Evolutionary conservation across 2,113 vertebrate species (phyloP).

Genomic region (Microcebus lehilahytsara): DNA sequence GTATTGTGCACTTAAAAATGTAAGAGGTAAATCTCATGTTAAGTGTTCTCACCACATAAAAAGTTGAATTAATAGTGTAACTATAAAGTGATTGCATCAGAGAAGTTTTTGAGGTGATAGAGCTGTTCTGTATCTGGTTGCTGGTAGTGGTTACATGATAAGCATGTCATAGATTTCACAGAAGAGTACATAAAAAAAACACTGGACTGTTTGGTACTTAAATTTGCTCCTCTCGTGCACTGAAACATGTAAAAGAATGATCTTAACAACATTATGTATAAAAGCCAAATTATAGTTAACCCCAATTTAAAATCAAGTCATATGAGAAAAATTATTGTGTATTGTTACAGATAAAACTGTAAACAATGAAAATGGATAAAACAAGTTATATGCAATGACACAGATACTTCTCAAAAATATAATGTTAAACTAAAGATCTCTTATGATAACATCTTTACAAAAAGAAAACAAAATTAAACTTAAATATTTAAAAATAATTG

Average conservation of each 20-base stretch:
- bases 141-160: not conserved
- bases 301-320: conserved; percentile 28
- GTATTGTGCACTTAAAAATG: not conserved
- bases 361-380: conserved; percentile 15
- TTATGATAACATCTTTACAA: not conserved
- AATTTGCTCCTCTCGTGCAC: not conserved
- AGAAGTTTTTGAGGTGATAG: not conserved
- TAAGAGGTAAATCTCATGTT: not conserved
- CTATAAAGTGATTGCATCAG: not conserved
- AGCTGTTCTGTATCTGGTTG: not conserved
- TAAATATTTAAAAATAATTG: conserved; percentile 32
- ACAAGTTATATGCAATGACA: not conserved
- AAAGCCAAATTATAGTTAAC: not conserved
- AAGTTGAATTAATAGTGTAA: not conserved
- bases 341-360: not conserved
- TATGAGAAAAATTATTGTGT: not conserved
- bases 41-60: not conserved
- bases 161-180: not conserved
- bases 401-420: not conserved
- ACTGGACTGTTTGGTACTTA: not conserved
- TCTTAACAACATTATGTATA: not conserved
- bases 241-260: not conserved
- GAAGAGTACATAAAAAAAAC: not conserved
- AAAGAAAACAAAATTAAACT: conserved; percentile 41
- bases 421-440: not conserved